phyloP scores from a whole-genome alignment of 2,113 vertebrate genomes.

The Cricetomys ansorgei region DNA sequence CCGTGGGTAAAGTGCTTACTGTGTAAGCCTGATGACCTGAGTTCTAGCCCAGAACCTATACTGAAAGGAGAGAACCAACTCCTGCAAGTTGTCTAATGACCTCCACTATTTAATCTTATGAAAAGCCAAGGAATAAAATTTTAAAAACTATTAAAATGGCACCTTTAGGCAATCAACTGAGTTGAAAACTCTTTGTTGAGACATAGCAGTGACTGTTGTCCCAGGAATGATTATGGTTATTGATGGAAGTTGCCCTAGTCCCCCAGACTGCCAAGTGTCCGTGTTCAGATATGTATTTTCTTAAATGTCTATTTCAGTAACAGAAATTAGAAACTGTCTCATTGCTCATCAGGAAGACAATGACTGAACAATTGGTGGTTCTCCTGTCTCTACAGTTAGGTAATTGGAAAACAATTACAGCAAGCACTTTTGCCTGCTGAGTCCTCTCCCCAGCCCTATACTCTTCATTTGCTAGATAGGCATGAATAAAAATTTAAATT shows the following conservation, averaged over 20 bases:
- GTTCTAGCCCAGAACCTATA: background rate
- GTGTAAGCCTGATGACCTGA: background rate
- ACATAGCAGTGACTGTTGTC: background rate
- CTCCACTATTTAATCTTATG: background rate
- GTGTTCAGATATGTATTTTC: constrained; percentile 30
- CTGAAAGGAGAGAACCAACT: background rate
- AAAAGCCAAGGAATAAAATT: constrained; percentile 25
- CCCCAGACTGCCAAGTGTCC: background rate
- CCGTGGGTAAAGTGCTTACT: background rate
- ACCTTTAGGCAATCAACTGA: background rate
- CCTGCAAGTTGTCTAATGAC: background rate
- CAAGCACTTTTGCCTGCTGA: background rate
- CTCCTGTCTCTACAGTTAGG: background rate
- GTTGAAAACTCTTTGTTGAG: background rate
- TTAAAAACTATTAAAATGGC: background rate
- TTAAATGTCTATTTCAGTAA: constrained; percentile 12
- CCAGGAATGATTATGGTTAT: background rate
- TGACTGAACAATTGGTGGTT: background rate
- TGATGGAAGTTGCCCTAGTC: background rate
- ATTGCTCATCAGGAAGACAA: background rate
- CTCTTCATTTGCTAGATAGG: background rate
- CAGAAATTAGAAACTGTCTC: background rate
- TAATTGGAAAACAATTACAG: background rate
- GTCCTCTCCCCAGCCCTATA: background rate
- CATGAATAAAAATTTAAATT: background rate